Percentiles rank a stretch among this genome's conserved stretches.
These are phyloP conservation scores for Chromis chromis DNA, from an alignment of 2,797 vertebrate species.

Conservation along the genomic window DNA sequence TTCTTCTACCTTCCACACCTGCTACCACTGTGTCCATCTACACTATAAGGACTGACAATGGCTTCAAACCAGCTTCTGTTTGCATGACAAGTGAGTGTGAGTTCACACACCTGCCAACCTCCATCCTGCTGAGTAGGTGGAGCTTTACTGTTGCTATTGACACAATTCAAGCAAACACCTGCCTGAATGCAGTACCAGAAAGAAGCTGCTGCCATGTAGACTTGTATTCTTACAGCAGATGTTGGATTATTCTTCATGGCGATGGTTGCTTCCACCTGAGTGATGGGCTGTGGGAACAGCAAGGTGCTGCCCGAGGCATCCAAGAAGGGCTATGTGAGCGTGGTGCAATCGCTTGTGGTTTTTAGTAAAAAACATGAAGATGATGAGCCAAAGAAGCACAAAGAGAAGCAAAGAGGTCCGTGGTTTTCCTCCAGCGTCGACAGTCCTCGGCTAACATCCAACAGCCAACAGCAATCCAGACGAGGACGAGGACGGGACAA, in stretches of 20 bases:
- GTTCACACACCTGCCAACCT: conserved; percentile 32
- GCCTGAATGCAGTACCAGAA: not conserved
- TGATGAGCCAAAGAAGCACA: conserved; percentile 20
- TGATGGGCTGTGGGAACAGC: conserved; percentile 64
- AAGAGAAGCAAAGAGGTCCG: conserved; percentile 4
- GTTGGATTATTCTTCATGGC: not conserved
- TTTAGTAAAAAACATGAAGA: conserved; percentile 37
- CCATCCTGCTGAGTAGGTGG: conserved; percentile 39
- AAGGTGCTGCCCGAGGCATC: conserved; percentile 59
- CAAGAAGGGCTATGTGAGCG: conserved; percentile 46
- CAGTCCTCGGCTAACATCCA: not conserved
- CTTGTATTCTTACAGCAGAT: not conserved
- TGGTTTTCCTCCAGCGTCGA: conserved; percentile 32
- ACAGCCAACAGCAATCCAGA: not conserved
- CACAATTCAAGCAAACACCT: conserved; percentile 8
- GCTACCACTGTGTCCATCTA: not conserved
- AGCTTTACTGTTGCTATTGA: not conserved
- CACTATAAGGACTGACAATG: conserved; percentile 34
- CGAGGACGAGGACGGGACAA: conserved; percentile 7
- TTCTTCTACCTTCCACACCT: not conserved
- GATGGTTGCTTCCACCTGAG: conserved; percentile 10
- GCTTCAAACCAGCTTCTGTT: conserved; percentile 64
- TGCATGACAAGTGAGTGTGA: conserved; percentile 33
- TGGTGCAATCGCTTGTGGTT: conserved; percentile 65
- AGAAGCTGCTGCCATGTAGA: not conserved